Evolutionary conservation across 1,140 invertebrate species (phyloP).

Genomic region (Drosophila ambigua): DNA sequence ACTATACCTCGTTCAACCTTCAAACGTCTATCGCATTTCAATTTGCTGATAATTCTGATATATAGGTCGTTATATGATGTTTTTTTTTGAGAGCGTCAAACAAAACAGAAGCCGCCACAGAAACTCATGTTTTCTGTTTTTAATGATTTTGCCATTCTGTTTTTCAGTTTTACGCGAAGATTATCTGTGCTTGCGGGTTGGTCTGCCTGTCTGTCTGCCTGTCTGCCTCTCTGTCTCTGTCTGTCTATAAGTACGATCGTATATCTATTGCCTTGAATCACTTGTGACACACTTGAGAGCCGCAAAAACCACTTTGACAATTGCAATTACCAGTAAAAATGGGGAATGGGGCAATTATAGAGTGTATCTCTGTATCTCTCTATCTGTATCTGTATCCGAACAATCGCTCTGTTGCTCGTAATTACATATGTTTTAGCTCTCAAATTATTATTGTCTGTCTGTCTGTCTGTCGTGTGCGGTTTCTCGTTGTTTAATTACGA

Average conservation of each 20-base stretch:
- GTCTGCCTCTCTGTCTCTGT: constrained; percentile 16
- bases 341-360: too few species aligned
- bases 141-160: background rate
- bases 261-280: constrained; percentile 43
- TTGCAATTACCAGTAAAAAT: constrained; percentile 1
- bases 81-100: constrained; percentile 1
- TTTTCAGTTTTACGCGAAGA: too few species aligned
- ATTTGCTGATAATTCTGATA: constrained; percentile 32
- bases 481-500: constrained; percentile 30
- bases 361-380: too few species aligned
- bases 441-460: constrained; percentile 27
- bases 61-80: constrained; percentile 49
- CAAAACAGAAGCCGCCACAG: constrained; percentile 6
- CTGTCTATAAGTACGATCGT: constrained; percentile 3
- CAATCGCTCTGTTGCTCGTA: constrained; percentile 32
- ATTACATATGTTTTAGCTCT: constrained; percentile 44
- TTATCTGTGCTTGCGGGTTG: background rate
- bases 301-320: constrained; percentile 1
- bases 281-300: constrained; percentile 36
- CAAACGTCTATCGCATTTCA: constrained; percentile 28
- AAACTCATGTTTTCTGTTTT: background rate
- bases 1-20: constrained; percentile 17
- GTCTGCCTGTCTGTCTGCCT: background rate
- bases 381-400: constrained; percentile 21
- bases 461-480: constrained; percentile 9